A percentile compares a stretch with the other conserved stretches of the same genome.
These are phyloP conservation scores for Nephrotoma guestfalica DNA, from an alignment of 2,888 invertebrate genomes.

Conservation along the genomic window DNA sequence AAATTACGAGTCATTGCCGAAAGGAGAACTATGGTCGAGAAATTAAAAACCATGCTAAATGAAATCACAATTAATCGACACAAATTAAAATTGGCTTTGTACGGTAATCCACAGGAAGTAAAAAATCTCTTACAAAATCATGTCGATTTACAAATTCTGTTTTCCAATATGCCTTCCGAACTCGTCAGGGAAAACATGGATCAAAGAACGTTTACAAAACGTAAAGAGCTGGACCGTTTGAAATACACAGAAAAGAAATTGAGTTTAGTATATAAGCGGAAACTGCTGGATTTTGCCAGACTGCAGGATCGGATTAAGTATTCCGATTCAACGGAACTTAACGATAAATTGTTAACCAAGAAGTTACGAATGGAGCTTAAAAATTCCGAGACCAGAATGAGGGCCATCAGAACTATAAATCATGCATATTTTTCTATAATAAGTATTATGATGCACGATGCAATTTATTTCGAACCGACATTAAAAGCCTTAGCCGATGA, in stretches of 20 bases:
- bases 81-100: slow-evolving; percentile 22
- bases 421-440: slow-evolving; percentile 26
- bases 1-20: slow-evolving; percentile 3
- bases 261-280: slow-evolving; percentile 18
- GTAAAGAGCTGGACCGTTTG: slow-evolving; percentile 28
- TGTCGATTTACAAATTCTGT: slow-evolving; percentile 26
- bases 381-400: slow-evolving; percentile 26
- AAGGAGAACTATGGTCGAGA: not conserved
- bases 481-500: slow-evolving; percentile 24
- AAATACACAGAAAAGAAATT: slow-evolving; percentile 19
- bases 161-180: slow-evolving; percentile 26
- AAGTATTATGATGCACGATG: slow-evolving; percentile 19
- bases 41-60: slow-evolving; percentile 14
- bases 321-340: slow-evolving; percentile 22
- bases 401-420: slow-evolving; percentile 25
- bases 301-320: slow-evolving; percentile 27
- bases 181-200: slow-evolving; percentile 27
- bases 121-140: slow-evolving; percentile 25
- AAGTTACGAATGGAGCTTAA: slow-evolving; percentile 23
- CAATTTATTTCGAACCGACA: slow-evolving; percentile 29
- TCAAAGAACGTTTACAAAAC: slow-evolving; percentile 27
- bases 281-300: slow-evolving; percentile 19
- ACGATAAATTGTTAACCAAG: slow-evolving; percentile 22
- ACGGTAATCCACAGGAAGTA: slow-evolving; percentile 21
- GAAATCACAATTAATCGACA: slow-evolving; percentile 25